Evolutionary conservation across 2,113 vertebrate genomes (phyloP), one percentile per base, ranked within the genome.

Genomic region (Cyprinodon variegatus): DNA sequence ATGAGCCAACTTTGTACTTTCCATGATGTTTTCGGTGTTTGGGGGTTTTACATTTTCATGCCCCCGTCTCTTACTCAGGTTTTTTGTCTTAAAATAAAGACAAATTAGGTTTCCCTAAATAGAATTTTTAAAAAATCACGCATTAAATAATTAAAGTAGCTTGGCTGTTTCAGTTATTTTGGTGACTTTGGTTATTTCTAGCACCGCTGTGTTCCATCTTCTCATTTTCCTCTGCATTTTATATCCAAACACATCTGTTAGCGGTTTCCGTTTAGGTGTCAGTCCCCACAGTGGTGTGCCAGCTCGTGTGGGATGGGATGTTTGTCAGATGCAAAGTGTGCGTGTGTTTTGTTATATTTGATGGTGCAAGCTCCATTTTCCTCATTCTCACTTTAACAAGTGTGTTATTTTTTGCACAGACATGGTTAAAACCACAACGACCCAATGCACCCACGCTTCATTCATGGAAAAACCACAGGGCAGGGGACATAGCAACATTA

Each of bases 321-420:
- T 79, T 77, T 77, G 29, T 83, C 59, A 77, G 36, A 50, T 64
- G 39, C 29, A 39, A 73, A 14, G 36, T 66, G 71, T 74, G 69
- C 79, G 69, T 78, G 64, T 77, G 36, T 65, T 72, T 43, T 72
- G 11, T 68, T 84, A 74, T 74, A 82, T 83, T 75, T 81, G 65
- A 41, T 62, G 68, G 74, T 75, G 82, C 65, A 89, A 89, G 87
- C 76, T 15, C 40, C 61, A 87, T 83, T 74, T 88, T 78, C 14
- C 84, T 77, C 82, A 66, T 87, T 77, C 50, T 76, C 65, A 72
- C 41, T 94, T 94, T 94, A 92, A 93, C 90, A 87, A 89, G 88
- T 70, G 83, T 90, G 88, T 89, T 90, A 88, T 92, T 89, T 29
- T 90, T 89, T 88, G 90, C 89, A 81, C 90, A 93, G 88, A 92